phyloP scores from a whole-genome alignment of 2,888 invertebrate species.

The Miltochrista miniata region DNA sequence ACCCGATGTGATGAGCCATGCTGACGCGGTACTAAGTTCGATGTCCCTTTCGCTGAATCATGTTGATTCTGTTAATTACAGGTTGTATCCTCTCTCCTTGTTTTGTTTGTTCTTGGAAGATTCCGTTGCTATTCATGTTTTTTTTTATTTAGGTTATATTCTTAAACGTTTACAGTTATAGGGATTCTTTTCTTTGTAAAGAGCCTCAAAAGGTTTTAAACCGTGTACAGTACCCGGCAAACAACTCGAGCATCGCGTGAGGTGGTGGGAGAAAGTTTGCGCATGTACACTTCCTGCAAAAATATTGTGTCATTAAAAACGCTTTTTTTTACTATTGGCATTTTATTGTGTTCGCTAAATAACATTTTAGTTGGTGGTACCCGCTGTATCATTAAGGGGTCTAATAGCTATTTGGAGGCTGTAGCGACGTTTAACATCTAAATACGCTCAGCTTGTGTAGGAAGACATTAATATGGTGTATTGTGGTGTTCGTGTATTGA shows the following conservation, averaged over 20 bases:
- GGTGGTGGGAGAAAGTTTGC: too few relatives aligned
- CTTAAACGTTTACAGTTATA: too few relatives aligned
- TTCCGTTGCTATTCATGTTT: constrained; percentile 37
- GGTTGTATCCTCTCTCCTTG: constrained; percentile 52
- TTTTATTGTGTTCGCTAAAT: too few relatives aligned
- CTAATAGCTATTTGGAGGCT: constrained; percentile 27
- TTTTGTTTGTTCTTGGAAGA: constrained; percentile 19
- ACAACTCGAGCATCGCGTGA: too few relatives aligned
- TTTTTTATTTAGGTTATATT: too few relatives aligned
- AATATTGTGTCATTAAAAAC: too few relatives aligned
- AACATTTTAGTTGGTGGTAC: neutral
- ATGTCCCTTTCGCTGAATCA: constrained; percentile 54
- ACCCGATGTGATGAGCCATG: constrained; percentile 18
- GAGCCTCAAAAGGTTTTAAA: too few relatives aligned
- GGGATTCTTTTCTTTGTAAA: too few relatives aligned
- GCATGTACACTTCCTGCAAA: too few relatives aligned
- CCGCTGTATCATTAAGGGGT: constrained; percentile 19
- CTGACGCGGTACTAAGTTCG: constrained; percentile 58
- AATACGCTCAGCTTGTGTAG: constrained; percentile 45
- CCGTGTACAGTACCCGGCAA: too few relatives aligned
- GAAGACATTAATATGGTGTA: constrained; percentile 46
- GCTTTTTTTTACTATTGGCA: too few relatives aligned
- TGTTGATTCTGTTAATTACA: constrained; percentile 60
- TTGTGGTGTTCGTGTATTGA: constrained; percentile 30
- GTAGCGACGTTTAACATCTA: constrained; percentile 29